These are phyloP conservation scores for Bombus balteatus DNA, from an alignment of 1,140 invertebrate genomes.

Conservation along the genomic window DNA sequence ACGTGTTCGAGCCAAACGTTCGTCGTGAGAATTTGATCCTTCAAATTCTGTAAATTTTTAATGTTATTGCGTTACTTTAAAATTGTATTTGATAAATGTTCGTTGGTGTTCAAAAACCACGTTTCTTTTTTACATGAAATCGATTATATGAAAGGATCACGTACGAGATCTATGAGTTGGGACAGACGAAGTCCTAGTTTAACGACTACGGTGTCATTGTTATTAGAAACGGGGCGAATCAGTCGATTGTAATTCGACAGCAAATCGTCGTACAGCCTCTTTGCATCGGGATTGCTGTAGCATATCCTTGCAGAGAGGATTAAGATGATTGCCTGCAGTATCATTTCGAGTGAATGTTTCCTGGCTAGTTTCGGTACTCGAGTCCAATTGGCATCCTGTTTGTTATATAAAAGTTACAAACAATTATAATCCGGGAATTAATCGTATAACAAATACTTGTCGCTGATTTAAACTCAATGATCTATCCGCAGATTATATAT, in stretches of 20 bases:
- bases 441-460: neutral
- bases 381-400: conserved; percentile 54
- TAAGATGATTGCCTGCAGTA: conserved; percentile 66
- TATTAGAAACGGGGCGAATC: conserved; percentile 96
- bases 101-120: neutral
- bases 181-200: conserved; percentile 95
- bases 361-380: conserved; percentile 21
- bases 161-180: conserved; percentile 97
- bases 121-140: neutral
- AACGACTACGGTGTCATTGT: conserved; percentile 95
- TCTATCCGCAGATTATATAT: neutral
- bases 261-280: conserved; percentile 96
- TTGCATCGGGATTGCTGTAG: conserved; percentile 92
- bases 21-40: conserved; percentile 97
- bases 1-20: conserved; percentile 98
- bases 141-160: conserved; percentile 13
- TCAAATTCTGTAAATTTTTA: conserved; percentile 90
- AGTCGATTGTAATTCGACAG: conserved; percentile 98
- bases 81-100: neutral
- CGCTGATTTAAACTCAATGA: neutral
- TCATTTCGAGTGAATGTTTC: conserved; percentile 59
- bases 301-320: conserved; percentile 69
- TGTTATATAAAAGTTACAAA: neutral
- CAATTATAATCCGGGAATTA: neutral
- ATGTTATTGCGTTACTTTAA: neutral